Evolutionary conservation across 2,113 vertebrate genomes (phyloP).

Genomic region (Turdus rufiventris): DNA sequence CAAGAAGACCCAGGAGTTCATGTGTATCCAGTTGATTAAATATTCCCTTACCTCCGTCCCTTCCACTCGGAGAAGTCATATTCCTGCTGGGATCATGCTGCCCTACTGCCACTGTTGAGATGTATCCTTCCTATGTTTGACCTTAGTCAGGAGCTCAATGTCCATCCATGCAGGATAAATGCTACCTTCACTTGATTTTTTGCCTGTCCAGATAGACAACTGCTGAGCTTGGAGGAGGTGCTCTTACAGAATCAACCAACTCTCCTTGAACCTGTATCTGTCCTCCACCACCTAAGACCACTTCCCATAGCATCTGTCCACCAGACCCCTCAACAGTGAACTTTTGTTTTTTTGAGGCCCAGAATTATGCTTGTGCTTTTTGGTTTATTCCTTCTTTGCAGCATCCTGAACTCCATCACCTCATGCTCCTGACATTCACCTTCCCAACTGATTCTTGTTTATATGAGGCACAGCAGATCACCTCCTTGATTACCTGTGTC

Average conservation of each 20-base stretch:
- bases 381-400: neutral
- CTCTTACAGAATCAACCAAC: neutral
- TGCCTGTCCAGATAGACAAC: neutral
- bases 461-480: neutral
- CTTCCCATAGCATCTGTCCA: neutral
- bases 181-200: neutral
- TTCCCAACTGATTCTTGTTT: neutral
- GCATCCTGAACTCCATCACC: neutral
- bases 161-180: neutral
- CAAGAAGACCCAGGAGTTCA: neutral
- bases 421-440: neutral
- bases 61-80: neutral
- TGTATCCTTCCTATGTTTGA: neutral
- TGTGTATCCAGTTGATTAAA: neutral
- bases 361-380: neutral
- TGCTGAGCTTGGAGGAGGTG: neutral
- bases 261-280: neutral
- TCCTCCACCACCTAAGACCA: neutral
- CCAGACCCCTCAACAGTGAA: neutral
- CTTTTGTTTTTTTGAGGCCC: neutral
- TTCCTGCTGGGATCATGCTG: neutral
- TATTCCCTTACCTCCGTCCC: neutral
- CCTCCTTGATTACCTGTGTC: neutral
- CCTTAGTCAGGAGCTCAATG: neutral
- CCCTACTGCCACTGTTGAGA: neutral